A percentile compares a stretch with the other conserved stretches of the same genome.
Conservation (phyloP, 92 coral and sea anemone genomes). For the Plumapathes pennacea region DNA sequence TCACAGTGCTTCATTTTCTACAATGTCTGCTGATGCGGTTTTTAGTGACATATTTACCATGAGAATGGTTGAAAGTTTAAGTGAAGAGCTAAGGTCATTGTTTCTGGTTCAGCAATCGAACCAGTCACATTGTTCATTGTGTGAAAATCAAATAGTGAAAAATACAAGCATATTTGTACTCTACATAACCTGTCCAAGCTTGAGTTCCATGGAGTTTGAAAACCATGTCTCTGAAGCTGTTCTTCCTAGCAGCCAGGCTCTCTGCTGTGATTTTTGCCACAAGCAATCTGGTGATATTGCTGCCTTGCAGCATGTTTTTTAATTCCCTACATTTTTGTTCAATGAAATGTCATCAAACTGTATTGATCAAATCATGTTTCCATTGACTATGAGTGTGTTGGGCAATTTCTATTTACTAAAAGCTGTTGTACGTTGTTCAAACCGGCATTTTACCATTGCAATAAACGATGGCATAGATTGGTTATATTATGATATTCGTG, state of each 20-base stretch:
- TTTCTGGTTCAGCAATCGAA: slow-evolving; percentile 33
- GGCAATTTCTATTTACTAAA: slow-evolving; percentile 20
- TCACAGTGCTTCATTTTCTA: slow-evolving; percentile 23
- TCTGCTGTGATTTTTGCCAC: slow-evolving; percentile 34
- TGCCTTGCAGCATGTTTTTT: slow-evolving; percentile 30
- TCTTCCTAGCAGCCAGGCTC: slow-evolving; percentile 21
- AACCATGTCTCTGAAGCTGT: slow-evolving; percentile 32
- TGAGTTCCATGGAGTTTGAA: slow-evolving; percentile 7
- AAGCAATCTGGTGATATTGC: slow-evolving; percentile 32
- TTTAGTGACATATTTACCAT: slow-evolving; percentile 25
- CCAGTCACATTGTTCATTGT: slow-evolving; percentile 19
- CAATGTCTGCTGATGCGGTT: slow-evolving; percentile 45
- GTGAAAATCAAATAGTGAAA: slow-evolving; percentile 28
- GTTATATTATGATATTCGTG: slow-evolving; percentile 28
- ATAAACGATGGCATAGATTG: slow-evolving; percentile 20
- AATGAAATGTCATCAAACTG: slow-evolving; percentile 30
- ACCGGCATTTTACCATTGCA: slow-evolving; percentile 33
- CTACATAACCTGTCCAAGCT: slow-evolving; percentile 23
- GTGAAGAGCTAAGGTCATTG: slow-evolving; percentile 26
- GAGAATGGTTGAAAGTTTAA: slow-evolving; percentile 17
- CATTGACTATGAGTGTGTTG: slow-evolving; percentile 33
- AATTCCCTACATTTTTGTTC: slow-evolving; percentile 17
- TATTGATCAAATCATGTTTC: slow-evolving; percentile 14
- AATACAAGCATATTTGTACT: slow-evolving; percentile 19
- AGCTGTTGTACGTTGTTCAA: slow-evolving; percentile 27